These are phyloP conservation scores for Leptinotarsa lineolata DNA, from an alignment of 1,140 invertebrate species.

Conservation along the genomic window DNA sequence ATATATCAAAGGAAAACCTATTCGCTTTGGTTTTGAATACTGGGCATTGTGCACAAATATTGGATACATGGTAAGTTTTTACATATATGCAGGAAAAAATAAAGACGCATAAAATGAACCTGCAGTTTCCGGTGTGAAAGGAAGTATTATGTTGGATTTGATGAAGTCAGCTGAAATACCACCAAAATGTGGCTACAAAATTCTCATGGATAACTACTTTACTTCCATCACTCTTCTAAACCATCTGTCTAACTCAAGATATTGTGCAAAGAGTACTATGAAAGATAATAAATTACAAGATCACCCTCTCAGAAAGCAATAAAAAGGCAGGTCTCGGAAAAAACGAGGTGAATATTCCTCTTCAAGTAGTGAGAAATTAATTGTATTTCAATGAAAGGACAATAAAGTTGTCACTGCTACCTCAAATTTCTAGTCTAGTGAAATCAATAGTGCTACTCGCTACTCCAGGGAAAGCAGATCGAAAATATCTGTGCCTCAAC, in stretches of 20 bases:
- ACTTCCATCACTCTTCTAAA: too few species aligned
- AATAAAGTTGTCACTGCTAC: slow-evolving; percentile 50
- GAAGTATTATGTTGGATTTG: slow-evolving; percentile 28
- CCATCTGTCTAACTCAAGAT: slow-evolving; percentile 22
- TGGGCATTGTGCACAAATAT: slow-evolving; percentile 8
- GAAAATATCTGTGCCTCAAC: too few species aligned
- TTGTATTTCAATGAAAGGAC: slow-evolving; percentile 49
- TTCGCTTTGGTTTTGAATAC: slow-evolving; percentile 41
- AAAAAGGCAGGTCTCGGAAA: slow-evolving; percentile 23
- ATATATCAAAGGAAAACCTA: slow-evolving; percentile 29
- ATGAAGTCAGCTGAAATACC: slow-evolving; percentile 9
- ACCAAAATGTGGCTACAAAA: slow-evolving; percentile 31
- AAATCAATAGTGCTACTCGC: neutral
- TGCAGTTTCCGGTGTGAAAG: slow-evolving; percentile 31
- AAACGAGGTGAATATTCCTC: slow-evolving; percentile 7
- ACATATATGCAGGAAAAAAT: slow-evolving; percentile 29
- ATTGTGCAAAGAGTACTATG: slow-evolving; percentile 30
- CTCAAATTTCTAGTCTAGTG: slow-evolving; percentile 48
- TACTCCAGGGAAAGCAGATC: slow-evolving; percentile 37
- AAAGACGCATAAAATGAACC: slow-evolving; percentile 23
- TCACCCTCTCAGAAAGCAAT: slow-evolving; percentile 12
- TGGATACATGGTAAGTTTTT: slow-evolving; percentile 9
- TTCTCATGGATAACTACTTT: slow-evolving; percentile 35
- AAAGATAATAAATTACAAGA: slow-evolving; percentile 34
- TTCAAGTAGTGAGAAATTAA: neutral